phyloP scores from a whole-genome alignment of 2,113 vertebrate genomes.

The Variabilichromis moorii region DNA sequence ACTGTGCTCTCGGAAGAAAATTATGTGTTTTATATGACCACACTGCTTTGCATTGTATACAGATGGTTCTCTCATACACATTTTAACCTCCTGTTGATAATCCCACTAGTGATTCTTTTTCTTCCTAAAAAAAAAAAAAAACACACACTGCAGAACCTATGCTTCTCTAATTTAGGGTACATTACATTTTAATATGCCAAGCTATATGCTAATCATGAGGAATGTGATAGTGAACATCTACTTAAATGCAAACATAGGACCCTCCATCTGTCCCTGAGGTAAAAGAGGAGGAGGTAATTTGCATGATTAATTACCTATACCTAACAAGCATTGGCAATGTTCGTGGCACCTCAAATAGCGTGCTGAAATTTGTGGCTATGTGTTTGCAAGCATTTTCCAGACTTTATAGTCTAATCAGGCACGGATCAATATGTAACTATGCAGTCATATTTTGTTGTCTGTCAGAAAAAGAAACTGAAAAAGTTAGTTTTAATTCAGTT shows the following conservation, averaged over 20 bases:
- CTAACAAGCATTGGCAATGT: conserved; percentile 37
- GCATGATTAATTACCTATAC: conserved; percentile 65
- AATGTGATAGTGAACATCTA: conserved; percentile 37
- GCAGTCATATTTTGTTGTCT: neutral
- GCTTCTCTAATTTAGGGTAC: neutral
- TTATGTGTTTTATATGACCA: neutral
- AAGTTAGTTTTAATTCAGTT: neutral
- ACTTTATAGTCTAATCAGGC: conserved; percentile 34
- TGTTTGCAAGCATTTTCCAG: neutral
- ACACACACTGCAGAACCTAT: neutral
- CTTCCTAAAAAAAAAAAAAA: neutral
- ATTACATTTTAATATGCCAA: conserved; percentile 25
- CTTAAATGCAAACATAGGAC: conserved; percentile 59
- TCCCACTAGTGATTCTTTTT: neutral
- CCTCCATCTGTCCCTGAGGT: conserved; percentile 47
- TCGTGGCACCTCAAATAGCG: conserved; percentile 11
- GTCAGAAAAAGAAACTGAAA: neutral
- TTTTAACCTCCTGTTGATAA: neutral
- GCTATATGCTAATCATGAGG: conserved; percentile 36
- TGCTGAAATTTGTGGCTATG: neutral
- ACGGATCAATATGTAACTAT: conserved; percentile 42
- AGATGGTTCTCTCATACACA: neutral
- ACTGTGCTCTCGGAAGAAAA: neutral
- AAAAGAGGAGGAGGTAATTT: conserved; percentile 54
- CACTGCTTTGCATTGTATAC: neutral